Evolutionary conservation across 2,888 invertebrate genomes (phyloP).

Genomic region (Brachypterus glaber): DNA sequence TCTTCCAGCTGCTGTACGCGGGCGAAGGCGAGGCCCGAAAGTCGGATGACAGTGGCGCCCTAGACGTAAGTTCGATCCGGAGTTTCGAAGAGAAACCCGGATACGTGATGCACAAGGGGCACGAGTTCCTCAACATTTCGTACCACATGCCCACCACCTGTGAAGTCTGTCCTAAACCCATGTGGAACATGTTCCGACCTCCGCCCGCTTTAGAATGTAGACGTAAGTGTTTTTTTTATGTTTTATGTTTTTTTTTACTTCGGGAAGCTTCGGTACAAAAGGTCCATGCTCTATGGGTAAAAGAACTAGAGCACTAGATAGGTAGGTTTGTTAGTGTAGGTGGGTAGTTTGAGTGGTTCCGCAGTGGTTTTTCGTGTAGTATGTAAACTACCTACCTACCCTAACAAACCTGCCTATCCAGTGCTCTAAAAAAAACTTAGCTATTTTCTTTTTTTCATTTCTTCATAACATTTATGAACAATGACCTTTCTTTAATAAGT

Average conservation of each 20-base stretch:
- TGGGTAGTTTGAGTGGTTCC: no score
- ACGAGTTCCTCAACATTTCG: conserved; percentile 91
- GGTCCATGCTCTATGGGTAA: no score
- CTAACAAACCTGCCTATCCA: no score
- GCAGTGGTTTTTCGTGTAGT: no score
- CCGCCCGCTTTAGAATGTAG: conserved; percentile 96
- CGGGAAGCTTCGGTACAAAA: background rate
- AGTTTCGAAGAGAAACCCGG: conserved; percentile 47
- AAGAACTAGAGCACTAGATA: no score
- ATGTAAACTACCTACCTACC: no score
- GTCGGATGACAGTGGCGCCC: conserved; percentile 50
- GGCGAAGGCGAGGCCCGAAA: conserved; percentile 90
- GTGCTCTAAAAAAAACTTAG: no score
- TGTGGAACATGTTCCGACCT: conserved; percentile 97
- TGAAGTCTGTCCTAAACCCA: conserved; percentile 92
- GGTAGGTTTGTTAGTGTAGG: no score
- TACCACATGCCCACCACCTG: conserved; percentile 98
- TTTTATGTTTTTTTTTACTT: background rate
- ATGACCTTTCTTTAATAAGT: no score
- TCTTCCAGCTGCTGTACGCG: conserved; percentile 94
- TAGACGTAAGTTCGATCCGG: conserved; percentile 47
- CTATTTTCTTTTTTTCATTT: no score
- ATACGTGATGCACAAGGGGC: conserved; percentile 75
- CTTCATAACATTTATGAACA: no score
- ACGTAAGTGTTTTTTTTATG: conserved; percentile 49